Percentiles rank a stretch among this genome's conserved stretches.
Evolutionary conservation across 2,797 vertebrate species (phyloP).

Genomic region (Sternotherus odoratus): DNA sequence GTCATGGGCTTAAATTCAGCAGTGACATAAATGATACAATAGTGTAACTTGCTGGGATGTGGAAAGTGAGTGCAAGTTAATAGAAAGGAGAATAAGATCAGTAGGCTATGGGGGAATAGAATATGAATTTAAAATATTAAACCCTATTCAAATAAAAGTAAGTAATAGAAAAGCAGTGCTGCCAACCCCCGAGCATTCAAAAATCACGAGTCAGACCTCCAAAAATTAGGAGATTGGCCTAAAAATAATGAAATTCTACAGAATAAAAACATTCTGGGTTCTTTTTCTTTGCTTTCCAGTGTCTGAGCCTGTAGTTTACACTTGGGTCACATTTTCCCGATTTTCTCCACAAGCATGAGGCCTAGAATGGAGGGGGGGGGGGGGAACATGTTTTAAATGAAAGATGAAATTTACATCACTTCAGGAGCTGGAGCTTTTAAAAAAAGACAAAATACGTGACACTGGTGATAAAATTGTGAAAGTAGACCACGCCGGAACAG

Average conservation of each 20-base stretch:
- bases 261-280: neutral
- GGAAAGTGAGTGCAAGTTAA: neutral
- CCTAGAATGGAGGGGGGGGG: neutral
- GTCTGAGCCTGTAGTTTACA: neutral
- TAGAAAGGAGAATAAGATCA: neutral
- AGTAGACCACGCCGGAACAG: neutral
- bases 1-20: neutral
- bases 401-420: neutral
- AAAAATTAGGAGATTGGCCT: neutral
- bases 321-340: neutral
- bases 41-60: neutral
- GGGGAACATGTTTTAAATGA: neutral
- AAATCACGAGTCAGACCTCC: neutral
- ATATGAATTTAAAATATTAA: neutral
- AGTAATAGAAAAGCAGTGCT: neutral
- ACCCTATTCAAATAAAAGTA: neutral
- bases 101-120: neutral
- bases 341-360: neutral
- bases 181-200: neutral
- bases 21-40: neutral
- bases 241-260: neutral
- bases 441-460: neutral
- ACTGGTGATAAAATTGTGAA: neutral
- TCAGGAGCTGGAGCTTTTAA: neutral
- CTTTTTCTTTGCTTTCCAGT: neutral